Conservation (phyloP, 2,113 vertebrate genomes). For the Propithecus coquereli region DNA sequence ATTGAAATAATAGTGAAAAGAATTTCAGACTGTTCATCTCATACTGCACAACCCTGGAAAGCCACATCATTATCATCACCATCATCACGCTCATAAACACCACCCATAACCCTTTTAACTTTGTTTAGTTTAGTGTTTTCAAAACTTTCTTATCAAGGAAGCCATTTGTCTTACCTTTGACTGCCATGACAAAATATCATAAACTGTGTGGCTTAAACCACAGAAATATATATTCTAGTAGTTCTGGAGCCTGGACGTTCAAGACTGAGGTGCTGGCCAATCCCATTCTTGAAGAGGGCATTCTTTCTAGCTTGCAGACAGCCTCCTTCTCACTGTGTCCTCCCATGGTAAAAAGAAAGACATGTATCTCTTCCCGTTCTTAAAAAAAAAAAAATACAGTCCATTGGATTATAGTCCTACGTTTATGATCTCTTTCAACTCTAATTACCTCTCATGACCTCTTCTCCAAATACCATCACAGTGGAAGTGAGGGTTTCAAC, state of each 20-base stretch:
- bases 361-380: background rate
- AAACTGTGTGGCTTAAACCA: background rate
- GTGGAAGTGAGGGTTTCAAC: background rate
- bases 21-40: background rate
- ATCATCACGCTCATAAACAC: background rate
- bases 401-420: background rate
- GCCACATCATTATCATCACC: background rate
- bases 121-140: background rate
- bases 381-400: background rate
- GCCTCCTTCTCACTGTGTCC: background rate
- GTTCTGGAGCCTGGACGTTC: no score
- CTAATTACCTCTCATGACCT: background rate
- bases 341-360: fast-evolving
- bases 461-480: background rate
- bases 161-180: background rate
- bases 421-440: no score
- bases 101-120: background rate
- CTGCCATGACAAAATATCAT: background rate
- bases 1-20: background rate
- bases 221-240: background rate
- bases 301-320: background rate
- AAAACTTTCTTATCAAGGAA: background rate
- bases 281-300: background rate
- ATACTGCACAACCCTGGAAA: background rate
- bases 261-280: no score